Evolutionary conservation across 2,113 vertebrate species (phyloP).

Genomic region (Colaptes auratus): DNA sequence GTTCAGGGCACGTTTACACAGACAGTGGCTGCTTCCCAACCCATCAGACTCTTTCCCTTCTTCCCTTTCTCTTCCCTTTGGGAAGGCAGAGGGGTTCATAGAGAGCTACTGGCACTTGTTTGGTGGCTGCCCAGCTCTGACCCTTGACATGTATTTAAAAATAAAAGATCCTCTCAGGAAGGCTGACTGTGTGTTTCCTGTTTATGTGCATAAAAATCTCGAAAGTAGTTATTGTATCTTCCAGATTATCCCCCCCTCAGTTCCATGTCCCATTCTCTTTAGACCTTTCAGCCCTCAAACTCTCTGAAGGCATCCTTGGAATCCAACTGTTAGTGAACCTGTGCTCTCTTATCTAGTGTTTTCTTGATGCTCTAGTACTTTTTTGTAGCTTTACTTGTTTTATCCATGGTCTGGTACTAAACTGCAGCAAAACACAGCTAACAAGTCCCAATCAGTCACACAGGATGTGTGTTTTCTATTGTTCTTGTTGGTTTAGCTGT

Average conservation of each 20-base stretch:
- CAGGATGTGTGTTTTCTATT: constrained; percentile 6
- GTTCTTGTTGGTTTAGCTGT: neutral
- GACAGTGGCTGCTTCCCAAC: too few species aligned
- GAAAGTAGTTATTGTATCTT: neutral
- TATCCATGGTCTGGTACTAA: neutral
- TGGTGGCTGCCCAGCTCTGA: too few species aligned
- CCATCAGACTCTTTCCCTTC: too few species aligned
- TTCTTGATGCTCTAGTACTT: neutral
- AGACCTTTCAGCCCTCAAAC: constrained; percentile 10
- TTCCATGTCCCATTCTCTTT: neutral
- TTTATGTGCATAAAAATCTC: neutral
- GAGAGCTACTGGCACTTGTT: too few species aligned
- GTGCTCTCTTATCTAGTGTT: neutral
- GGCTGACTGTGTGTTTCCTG: neutral
- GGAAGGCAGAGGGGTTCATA: too few species aligned
- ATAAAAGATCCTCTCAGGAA: neutral
- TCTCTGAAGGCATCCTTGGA: neutral
- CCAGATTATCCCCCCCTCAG: neutral
- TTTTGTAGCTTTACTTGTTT: neutral
- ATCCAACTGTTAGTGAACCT: neutral
- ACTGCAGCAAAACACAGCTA: neutral
- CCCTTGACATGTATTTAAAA: neutral
- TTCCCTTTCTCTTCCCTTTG: too few species aligned
- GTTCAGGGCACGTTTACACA: too few species aligned
- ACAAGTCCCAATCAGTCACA: neutral